Conservation (phyloP, 2,113 vertebrate species). For the Elachura formosa region DNA sequence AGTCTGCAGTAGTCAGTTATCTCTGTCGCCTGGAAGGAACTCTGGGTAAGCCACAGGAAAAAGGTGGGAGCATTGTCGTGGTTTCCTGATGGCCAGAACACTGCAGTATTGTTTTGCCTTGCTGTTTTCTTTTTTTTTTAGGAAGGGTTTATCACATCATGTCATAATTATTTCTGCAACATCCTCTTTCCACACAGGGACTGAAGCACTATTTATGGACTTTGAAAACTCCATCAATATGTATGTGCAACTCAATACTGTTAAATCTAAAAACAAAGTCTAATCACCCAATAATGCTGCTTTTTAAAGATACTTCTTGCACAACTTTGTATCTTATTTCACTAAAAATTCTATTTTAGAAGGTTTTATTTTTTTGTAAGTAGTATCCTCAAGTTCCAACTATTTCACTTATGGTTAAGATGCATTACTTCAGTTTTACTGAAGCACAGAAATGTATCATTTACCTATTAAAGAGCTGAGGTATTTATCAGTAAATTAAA, state of each 20-base stretch:
- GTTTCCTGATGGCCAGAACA: constrained; percentile 86
- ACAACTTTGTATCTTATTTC: not conserved
- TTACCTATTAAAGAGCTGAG: not conserved
- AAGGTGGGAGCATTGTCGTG: constrained; percentile 91
- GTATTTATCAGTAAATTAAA: not conserved
- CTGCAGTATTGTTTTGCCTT: constrained; percentile 75
- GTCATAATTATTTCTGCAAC: constrained; percentile 73
- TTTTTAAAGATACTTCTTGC: not conserved
- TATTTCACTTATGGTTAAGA: not conserved
- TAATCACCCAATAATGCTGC: not conserved
- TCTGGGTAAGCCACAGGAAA: constrained; percentile 91
- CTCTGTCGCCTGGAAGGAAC: constrained; percentile 92
- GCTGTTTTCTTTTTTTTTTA: constrained; percentile 53
- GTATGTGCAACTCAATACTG: not conserved
- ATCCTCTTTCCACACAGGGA: constrained; percentile 77
- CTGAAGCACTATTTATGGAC: constrained; percentile 70
- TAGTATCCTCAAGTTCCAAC: not conserved
- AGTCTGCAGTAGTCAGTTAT: constrained; percentile 74
- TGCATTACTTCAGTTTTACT: not conserved
- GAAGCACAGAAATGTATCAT: not conserved
- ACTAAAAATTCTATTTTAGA: not conserved
- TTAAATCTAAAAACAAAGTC: not conserved
- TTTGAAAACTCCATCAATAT: constrained; percentile 61
- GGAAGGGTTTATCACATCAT: constrained; percentile 63
- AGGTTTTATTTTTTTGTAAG: not conserved